phyloP scores from a whole-genome alignment of 2,888 invertebrate species.

The Muscina levida region DNA sequence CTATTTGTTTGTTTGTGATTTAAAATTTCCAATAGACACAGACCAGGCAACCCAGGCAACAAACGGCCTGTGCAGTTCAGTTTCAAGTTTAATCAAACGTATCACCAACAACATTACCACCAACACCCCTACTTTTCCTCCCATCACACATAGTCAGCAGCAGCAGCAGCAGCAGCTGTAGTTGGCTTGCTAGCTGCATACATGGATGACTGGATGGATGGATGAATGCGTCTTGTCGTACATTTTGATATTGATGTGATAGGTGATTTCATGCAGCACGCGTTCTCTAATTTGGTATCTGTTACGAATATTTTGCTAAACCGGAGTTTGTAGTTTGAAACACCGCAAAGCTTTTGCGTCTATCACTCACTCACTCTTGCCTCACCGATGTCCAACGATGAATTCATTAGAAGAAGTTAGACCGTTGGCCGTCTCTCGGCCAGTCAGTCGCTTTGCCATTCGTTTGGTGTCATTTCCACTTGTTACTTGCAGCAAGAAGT shows the following conservation, averaged over 20 bases:
- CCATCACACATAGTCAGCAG: too few relatives aligned
- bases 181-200: too few relatives aligned
- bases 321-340: constrained; percentile 10
- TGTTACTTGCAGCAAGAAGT: neutral
- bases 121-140: too few relatives aligned
- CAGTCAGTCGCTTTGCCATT: neutral
- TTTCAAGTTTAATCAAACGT: constrained; percentile 2
- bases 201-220: too few relatives aligned
- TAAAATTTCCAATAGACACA: neutral
- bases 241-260: neutral
- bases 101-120: neutral
- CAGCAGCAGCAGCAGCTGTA: too few relatives aligned
- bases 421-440: neutral
- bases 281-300: constrained; percentile 15
- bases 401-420: neutral
- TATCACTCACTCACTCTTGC: too few relatives aligned
- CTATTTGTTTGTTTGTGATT: neutral
- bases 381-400: neutral
- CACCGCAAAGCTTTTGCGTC: neutral
- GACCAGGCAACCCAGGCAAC: too few relatives aligned
- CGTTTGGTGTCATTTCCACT: neutral
- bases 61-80: neutral
- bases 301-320: neutral
- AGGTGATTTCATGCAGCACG: neutral
- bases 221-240: too few relatives aligned